These are phyloP conservation scores for Nesogale talazaci DNA, from an alignment of 2,113 vertebrate genomes.

Conservation along the genomic window DNA sequence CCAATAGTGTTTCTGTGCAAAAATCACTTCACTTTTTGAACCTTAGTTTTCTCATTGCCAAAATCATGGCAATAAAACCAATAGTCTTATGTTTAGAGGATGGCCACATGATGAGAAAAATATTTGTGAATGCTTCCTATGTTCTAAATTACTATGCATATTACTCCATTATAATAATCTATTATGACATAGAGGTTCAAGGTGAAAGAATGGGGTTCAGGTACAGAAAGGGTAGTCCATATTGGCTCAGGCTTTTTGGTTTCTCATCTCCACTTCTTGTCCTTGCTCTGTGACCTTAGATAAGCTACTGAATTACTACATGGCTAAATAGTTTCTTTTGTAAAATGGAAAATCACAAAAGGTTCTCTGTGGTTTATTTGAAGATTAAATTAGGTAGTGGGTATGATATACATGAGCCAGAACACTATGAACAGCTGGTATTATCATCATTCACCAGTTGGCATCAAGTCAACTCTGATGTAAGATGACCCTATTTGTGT, in stretches of 20 bases:
- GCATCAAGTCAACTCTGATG: too few relatives aligned
- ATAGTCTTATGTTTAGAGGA: background rate
- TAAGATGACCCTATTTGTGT: too few relatives aligned
- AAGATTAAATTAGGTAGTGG: background rate
- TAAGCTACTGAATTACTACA: background rate
- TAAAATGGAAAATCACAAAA: background rate
- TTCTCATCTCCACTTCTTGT: background rate
- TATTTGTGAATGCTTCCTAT: background rate
- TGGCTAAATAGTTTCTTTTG: background rate
- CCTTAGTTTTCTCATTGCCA: background rate
- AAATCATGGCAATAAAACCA: background rate
- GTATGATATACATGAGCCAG: background rate
- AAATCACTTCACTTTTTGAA: background rate
- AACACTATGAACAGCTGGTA: background rate
- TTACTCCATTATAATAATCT: background rate
- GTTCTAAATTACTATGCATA: background rate
- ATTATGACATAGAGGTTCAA: background rate
- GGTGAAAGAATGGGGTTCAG: background rate
- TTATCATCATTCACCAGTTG: too few relatives aligned
- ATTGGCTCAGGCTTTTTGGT: background rate
- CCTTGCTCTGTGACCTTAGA: background rate
- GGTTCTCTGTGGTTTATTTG: slow-evolving; percentile 1
- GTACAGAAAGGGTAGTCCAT: background rate
- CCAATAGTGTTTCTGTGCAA: background rate
- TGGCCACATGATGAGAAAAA: background rate